Base-by-base conservation (phyloP, 2,888 invertebrate species). In the Branchellion lobata region DNA sequence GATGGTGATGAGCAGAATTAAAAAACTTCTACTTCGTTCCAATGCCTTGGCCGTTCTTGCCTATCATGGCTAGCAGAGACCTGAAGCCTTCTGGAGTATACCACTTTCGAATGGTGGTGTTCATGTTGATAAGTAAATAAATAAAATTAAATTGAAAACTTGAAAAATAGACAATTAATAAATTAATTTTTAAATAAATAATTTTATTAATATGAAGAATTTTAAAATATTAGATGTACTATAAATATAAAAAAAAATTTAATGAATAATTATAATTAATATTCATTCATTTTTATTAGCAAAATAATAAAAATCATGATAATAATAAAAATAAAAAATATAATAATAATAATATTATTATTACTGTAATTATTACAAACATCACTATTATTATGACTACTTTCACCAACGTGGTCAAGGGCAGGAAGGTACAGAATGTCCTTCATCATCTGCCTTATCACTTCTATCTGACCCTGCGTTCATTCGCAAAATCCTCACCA, bases 1-100 rank as follows among this genome's bases (percentile, higher is more conserved):
- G n/a, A n/a, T n/a, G n/a, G n/a, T n/a, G n/a, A n/a, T n/a, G n/a
- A n/a, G n/a, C n/a, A n/a, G n/a, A n/a, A n/a, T 40, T 77, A 8
- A 24, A 29, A 40, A 40, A 40, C 40, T 40, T 14, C 14, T 14
- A 40, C 40, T 87, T 88, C 0, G 95, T 94, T 1, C 95, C 96
- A 79, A 96, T 92, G 2, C 96, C 96, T 89, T 97, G 97, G 0
- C 94, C 94, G 87, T 97, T 97, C n/a, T 94, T 94, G 3, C 95
- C 96, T 82, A 92, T 89, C 34, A 93, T 86, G 0, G 92, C 92
- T 84, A 89, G 85, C 78, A 92, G 85, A 79, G 90, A 90, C 83
- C 91, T 91, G 86, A 96, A 96, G 0, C 95, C 95, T 83, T 93
- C 93, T 0, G 92, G 91, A 11, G 93, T 93, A 72, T 94, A 89